Base-by-base conservation (phyloP, 2,113 vertebrate species). In the Tetrax tetrax region DNA sequence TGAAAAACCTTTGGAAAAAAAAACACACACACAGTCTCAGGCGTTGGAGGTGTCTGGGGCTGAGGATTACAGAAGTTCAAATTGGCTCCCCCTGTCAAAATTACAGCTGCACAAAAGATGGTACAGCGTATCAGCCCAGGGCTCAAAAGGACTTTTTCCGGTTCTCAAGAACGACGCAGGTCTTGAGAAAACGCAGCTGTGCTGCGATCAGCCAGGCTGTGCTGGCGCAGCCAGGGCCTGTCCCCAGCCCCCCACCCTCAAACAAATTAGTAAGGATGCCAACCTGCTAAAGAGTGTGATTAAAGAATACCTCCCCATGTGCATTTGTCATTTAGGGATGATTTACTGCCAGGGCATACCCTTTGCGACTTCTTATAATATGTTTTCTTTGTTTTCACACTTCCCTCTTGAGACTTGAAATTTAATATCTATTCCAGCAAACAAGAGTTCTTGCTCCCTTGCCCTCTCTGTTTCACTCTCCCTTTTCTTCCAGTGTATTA, bases 51-150 rank as follows among this genome's bases (percentile, higher is more conserved):
- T 98, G 97, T 98, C 98, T 98, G 97, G 97, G 95, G 96, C 96
- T 96, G 97, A 97, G 97, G 97, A 98, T 98, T 98, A 98, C 95
- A 97, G 97, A 98, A 97, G 95, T 98, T 98, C 97, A 97, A 97
- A 96, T 96, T 95, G 53, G 97, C 96, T 98, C 86, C 83, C 93
- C 94, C 84, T 96, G 96, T 97, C 96, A 98, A 96, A 98, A 96
- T 97, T 96, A 97, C 98, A 98, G 98, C 98, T 98, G 98, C 97
- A 95, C 87, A 91, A 97, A 98, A 98, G 98, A 98, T 98, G 98
- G 98, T 98, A 98, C 97, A 90, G 92, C 63, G 7, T 93, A 98
- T 97, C 97, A 94, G 95, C 95, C 95, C 97, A 93, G 93, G 94
- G 95, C 97, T 98, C 97, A 92, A 92, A 96, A 97, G 95, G 96